Evolutionary conservation across 2,888 invertebrate genomes (phyloP).

Genomic region (Pharmacophagus antenor): DNA sequence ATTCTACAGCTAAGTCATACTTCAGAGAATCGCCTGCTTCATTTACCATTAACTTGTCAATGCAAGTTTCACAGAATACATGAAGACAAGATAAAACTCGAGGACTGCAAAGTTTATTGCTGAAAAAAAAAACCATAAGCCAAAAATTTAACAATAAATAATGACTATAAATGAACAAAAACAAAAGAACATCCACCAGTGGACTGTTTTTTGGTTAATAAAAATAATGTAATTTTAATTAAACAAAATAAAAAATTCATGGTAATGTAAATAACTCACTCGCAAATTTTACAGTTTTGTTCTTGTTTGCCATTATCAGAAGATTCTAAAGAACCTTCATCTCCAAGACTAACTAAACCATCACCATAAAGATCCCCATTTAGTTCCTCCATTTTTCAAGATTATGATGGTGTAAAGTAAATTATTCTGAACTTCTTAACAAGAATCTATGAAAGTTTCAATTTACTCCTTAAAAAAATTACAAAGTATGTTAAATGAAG

Average conservation of each 20-base stretch:
- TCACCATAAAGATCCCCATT: constrained; percentile 78
- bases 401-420: constrained; percentile 70
- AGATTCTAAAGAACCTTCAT: constrained; percentile 77
- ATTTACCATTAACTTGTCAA: constrained; percentile 88
- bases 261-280: constrained; percentile 64
- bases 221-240: background rate
- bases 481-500: too few species aligned
- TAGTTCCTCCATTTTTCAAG: constrained; percentile 83
- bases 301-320: constrained; percentile 77
- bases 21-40: constrained; percentile 85
- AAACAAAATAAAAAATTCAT: background rate
- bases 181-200: too few species aligned
- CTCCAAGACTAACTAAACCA: constrained; percentile 71
- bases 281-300: constrained; percentile 84
- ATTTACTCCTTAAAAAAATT: background rate
- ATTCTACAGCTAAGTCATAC: constrained; percentile 84
- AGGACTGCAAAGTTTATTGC: constrained; percentile 89
- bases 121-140: constrained; percentile 51
- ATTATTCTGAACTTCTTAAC: constrained; percentile 66
- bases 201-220: background rate
- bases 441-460: constrained; percentile 59
- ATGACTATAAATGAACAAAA: too few species aligned
- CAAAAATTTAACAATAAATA: background rate
- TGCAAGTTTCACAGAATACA: constrained; percentile 95
- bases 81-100: constrained; percentile 96